phyloP scores from a whole-genome alignment of 2,113 vertebrate species.

The Canis aureus region DNA sequence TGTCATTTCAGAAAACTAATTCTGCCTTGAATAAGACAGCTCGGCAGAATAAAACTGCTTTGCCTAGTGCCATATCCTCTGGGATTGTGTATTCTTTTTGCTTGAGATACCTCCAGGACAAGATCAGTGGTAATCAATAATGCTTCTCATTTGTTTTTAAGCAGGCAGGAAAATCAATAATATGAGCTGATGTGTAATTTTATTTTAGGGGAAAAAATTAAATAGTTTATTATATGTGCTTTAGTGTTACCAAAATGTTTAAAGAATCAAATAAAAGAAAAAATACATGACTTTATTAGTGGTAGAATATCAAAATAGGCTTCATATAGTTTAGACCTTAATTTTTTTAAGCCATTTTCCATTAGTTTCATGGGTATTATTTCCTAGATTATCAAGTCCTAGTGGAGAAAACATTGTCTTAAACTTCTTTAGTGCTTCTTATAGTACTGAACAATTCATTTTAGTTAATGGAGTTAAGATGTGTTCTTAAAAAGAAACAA shows the following conservation, averaged over 20 bases:
- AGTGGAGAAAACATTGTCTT: slow-evolving; percentile 1
- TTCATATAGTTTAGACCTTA: slow-evolving; percentile 7
- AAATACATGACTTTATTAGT: slow-evolving; percentile 33
- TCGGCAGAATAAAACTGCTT: slow-evolving; percentile 79
- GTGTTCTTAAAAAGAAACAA: slow-evolving; percentile 4
- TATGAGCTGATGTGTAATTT: slow-evolving; percentile 84
- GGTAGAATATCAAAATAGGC: background rate
- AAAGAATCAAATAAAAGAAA: slow-evolving; percentile 32
- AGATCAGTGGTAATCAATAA: slow-evolving; percentile 89
- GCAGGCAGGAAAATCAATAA: slow-evolving; percentile 88
- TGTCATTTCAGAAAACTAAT: slow-evolving; percentile 66
- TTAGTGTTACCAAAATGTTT: slow-evolving; percentile 56
- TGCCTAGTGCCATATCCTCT: slow-evolving; percentile 77
- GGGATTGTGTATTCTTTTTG: slow-evolving; percentile 85
- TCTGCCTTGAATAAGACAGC: slow-evolving; percentile 73
- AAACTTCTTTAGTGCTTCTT: slow-evolving; percentile 44
- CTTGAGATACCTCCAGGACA: slow-evolving; percentile 87
- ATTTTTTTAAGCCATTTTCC: slow-evolving; percentile 34
- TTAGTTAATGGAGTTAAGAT: slow-evolving; percentile 45
- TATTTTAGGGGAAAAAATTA: slow-evolving; percentile 82
- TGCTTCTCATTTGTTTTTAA: slow-evolving; percentile 86
- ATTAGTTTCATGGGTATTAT: background rate
- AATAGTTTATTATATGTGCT: slow-evolving; percentile 42
- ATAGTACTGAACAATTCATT: background rate
- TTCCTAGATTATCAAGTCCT: slow-evolving; percentile 54